phyloP scores from a whole-genome alignment of 1,140 invertebrate species.

The Euura saliciscinereae region DNA sequence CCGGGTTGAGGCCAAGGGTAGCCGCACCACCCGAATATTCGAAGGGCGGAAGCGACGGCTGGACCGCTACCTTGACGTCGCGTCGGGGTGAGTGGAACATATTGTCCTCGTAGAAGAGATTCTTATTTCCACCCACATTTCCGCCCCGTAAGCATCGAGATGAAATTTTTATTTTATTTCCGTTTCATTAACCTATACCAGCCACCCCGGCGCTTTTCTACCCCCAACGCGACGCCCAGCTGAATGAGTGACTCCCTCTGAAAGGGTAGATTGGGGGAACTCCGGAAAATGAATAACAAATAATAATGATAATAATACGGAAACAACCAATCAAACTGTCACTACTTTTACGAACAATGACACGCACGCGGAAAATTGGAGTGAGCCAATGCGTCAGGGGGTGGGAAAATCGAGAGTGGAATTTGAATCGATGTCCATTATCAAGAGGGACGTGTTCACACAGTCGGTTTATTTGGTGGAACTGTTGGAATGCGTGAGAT shows the following conservation, averaged over 20 bases:
- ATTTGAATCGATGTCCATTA: not conserved
- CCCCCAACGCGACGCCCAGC: too few species aligned
- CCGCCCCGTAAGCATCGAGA: not conserved
- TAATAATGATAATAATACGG: too few species aligned
- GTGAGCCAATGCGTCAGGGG: not conserved
- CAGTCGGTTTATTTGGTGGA: too few species aligned
- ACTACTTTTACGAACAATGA: not conserved
- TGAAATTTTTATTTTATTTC: not conserved
- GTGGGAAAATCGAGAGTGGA: not conserved
- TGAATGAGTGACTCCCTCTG: too few species aligned
- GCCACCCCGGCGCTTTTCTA: too few species aligned
- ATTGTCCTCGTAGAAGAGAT: not conserved
- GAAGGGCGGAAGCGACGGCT: not conserved
- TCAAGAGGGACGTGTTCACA: not conserved
- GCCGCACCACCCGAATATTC: not conserved
- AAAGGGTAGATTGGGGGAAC: too few species aligned
- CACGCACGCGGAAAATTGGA: not conserved
- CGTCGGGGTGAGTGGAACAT: not conserved
- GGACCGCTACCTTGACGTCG: not conserved
- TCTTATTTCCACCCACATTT: not conserved
- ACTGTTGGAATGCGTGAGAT: too few species aligned
- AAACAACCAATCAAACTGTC: too few species aligned
- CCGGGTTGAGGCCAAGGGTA: not conserved
- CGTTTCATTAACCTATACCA: not conserved
- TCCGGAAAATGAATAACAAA: too few species aligned